These are phyloP conservation scores for Globicephala melas DNA, from an alignment of 2,113 vertebrate species.

Conservation along the genomic window DNA sequence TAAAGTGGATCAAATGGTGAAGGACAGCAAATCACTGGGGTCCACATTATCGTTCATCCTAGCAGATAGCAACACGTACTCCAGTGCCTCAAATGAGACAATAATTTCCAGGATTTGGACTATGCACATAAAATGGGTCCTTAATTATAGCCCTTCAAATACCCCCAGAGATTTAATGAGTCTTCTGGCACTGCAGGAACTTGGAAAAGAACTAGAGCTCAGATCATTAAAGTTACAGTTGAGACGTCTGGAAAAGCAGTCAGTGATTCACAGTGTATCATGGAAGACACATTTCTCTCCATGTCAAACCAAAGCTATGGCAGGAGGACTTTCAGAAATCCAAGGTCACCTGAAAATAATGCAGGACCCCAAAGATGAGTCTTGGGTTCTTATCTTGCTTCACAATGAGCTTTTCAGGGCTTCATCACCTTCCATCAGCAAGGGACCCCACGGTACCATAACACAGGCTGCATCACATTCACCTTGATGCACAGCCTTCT, in stretches of 20 bases:
- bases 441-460: fast-evolving
- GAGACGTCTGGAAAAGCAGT: neutral
- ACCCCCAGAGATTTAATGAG: neutral
- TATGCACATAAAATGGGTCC: neutral
- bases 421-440: neutral
- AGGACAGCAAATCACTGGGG: constrained; percentile 46
- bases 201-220: neutral
- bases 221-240: neutral
- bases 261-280: neutral
- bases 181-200: neutral
- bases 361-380: neutral
- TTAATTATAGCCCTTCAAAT: constrained; percentile 19
- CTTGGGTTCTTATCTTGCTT: neutral
- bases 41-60: constrained; percentile 1
- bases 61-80: neutral
- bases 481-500: neutral
- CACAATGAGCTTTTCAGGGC: neutral
- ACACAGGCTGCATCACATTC: neutral
- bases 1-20: constrained; percentile 42
- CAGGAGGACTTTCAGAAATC: neutral
- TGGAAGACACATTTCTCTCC: neutral
- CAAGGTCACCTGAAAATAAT: neutral
- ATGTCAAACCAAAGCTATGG: neutral
- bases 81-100: neutral
- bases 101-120: constrained; percentile 8